Conservation (phyloP, 2,113 vertebrate species). For the Psophia crepitans region DNA sequence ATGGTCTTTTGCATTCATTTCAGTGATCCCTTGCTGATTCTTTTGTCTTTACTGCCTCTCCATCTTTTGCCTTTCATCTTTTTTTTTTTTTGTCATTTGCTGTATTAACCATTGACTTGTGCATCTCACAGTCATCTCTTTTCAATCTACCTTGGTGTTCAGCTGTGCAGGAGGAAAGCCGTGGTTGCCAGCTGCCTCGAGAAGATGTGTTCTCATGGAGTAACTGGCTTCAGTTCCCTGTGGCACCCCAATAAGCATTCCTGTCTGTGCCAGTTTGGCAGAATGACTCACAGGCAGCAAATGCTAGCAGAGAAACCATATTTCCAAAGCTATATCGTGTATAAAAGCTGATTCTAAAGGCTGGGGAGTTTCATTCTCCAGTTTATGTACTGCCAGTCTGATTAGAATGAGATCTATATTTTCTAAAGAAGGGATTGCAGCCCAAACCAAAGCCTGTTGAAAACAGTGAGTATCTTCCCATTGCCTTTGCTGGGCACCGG, state of each 20-base stretch:
- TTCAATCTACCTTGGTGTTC: background rate
- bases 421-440: background rate
- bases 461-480: background rate
- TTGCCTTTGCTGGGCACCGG: background rate
- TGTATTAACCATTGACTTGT: background rate
- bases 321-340: background rate
- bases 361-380: background rate
- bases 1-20: background rate
- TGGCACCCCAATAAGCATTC: background rate
- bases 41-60: background rate
- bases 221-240: background rate
- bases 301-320: background rate
- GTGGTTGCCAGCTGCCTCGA: background rate
- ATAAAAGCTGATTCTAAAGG: background rate
- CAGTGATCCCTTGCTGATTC: background rate
- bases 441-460: background rate
- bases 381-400: background rate
- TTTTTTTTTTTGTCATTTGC: background rate
- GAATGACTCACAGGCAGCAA: background rate
- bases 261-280: background rate
- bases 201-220: background rate
- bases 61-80: background rate
- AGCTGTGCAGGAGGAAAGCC: background rate
- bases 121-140: background rate
- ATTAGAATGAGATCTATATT: background rate